These are phyloP conservation scores for Peromyscus attwateri DNA, from an alignment of 2,797 vertebrate species.

Conservation along the genomic window DNA sequence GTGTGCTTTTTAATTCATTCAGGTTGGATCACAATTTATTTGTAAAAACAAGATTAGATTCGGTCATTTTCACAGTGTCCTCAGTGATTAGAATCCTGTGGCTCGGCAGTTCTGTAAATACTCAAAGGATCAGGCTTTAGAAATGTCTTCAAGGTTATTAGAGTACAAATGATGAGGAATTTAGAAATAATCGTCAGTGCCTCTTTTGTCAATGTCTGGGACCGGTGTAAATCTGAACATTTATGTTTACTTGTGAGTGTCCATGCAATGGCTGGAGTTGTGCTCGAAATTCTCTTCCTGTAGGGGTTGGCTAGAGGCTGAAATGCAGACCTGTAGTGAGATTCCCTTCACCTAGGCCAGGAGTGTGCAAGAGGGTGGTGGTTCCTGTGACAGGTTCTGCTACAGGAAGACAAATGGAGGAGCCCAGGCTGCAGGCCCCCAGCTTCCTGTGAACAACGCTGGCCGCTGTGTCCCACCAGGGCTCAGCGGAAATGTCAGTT, in stretches of 20 bases:
- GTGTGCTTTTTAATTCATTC: neutral
- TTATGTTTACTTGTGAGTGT: conserved; percentile 12
- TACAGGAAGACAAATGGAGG: neutral
- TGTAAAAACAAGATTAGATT: conserved; percentile 24
- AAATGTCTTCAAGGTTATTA: conserved; percentile 38
- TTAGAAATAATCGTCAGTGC: neutral
- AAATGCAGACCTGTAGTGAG: neutral
- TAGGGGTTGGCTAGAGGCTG: neutral
- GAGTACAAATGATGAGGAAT: neutral
- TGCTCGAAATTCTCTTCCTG: neutral
- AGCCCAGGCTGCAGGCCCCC: too few species aligned
- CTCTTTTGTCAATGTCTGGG: neutral
- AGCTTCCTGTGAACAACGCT: neutral
- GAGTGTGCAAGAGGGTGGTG: neutral
- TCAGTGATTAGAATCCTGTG: conserved; percentile 13
- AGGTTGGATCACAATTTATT: neutral
- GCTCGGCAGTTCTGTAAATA: conserved; percentile 37
- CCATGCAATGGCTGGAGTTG: neutral
- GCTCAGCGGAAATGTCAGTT: neutral
- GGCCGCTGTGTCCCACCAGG: too few species aligned
- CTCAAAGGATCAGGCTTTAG: neutral
- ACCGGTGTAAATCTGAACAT: conserved; percentile 31
- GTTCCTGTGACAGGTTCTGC: neutral
- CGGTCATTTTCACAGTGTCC: neutral
- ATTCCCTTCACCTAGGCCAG: neutral